A percentile compares a stretch with the other conserved stretches of the same genome.
Evolutionary conservation across 1,140 invertebrate species (phyloP).

Genomic region (Triops longicaudatus): DNA sequence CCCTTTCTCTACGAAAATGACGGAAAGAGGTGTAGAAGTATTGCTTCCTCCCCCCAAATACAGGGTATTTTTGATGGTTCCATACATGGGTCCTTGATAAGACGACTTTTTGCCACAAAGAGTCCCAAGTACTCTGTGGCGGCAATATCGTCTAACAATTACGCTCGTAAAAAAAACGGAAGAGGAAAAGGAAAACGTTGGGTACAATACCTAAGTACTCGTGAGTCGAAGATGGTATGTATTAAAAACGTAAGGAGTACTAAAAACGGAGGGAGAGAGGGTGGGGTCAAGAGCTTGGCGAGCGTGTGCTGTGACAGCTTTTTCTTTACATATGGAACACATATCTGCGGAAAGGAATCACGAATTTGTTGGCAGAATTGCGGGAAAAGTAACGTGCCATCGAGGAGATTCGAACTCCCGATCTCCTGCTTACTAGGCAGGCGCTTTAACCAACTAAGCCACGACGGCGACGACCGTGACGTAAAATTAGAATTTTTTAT

Average conservation of each 20-base stretch:
- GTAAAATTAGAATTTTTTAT: not conserved
- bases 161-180: not conserved
- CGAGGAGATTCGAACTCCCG: conserved; percentile 28
- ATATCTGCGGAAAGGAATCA: no score
- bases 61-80: not conserved
- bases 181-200: not conserved
- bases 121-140: conserved; percentile 8
- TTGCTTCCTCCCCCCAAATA: not conserved
- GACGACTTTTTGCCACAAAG: conserved; percentile 4
- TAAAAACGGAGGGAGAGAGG: no score
- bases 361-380: no score
- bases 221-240: not conserved
- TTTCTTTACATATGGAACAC: no score
- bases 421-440: conserved; percentile 30
- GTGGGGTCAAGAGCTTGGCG: no score
- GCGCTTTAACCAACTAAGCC: conserved; percentile 30
- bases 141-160: not conserved
- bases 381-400: conserved; percentile 16
- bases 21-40: not conserved
- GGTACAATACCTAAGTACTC: not conserved
- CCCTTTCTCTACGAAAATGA: not conserved
- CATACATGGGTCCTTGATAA: conserved; percentile 1
- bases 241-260: no score
- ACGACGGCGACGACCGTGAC: conserved; percentile 17
- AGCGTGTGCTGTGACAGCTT: no score